Evolutionary conservation across 37 sponge, comb jelly and placozoan species (phyloP), one percentile per base, ranked within the genome.

Genomic region (Halichondria panicea): DNA sequence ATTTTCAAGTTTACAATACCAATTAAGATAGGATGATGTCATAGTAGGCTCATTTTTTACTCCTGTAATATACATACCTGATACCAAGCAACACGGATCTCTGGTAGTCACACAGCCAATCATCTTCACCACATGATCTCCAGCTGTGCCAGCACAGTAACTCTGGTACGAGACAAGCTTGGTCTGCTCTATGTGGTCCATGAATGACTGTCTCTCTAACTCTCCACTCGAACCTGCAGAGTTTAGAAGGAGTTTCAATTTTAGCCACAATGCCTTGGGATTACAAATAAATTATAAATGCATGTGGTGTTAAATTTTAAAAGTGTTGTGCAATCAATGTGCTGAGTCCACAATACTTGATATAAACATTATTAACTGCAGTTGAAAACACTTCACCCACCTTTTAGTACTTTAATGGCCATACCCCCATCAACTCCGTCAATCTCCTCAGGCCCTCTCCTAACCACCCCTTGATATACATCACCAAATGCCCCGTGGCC

Each of bases 401-500:
- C 43, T 77, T 72, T 77, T 22, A 88, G 44, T 12, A 82, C 30
- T 48, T 82, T 78, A 4, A 88, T 34, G 0, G 89, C 89, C 18
- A 88, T 70, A 8, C 38, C 33, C 25, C 62, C 31, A 22, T 69
- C 24, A 0, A 68, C 4, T 9, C 58, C 60, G 15, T 40, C 36
- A 21, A 50, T 66, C 21, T 50, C n/a, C n/a, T 45, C 38, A 1
- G 42, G 19, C 5, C 55, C 66, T 48, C 72, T 62, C 36, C 66
- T 53, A 3, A 84, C 32, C 24, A 52, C 12, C 0, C 89, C 89
- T 15, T 50, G 34, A 35, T 64, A 88, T 0, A 88, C 78, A 18
- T 88, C 74, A 4, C 89, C 89, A 66, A 82, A 88, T 22, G 43
- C 42, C 28, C 89, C 89, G 28, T 82, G 81, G 1, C 89, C 89